Percentiles rank a stretch among this genome's conserved stretches.
phyloP scores from a whole-genome alignment of 2,113 vertebrate genomes.

The Phylloscopus trochilus region DNA sequence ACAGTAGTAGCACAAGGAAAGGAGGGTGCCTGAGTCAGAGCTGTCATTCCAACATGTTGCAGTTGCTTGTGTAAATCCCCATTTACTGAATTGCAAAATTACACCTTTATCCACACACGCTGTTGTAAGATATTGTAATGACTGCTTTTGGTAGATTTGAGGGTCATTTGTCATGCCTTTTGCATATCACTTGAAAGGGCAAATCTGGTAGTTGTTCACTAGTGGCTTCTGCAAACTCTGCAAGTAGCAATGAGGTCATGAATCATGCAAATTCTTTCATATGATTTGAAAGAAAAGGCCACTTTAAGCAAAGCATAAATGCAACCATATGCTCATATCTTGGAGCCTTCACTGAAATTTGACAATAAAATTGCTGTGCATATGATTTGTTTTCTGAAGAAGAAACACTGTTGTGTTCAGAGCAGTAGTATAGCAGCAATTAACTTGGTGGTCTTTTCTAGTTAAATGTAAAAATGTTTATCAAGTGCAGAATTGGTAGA shows the following conservation, averaged over 20 bases:
- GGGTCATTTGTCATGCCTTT: conserved; percentile 25
- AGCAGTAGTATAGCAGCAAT: not conserved
- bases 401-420: not conserved
- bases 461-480: not conserved
- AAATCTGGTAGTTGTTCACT: conserved; percentile 25
- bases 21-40: not conserved
- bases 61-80: conserved; percentile 1
- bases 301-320: conserved; percentile 30
- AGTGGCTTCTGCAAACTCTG: conserved; percentile 26
- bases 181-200: not conserved
- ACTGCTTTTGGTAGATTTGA: not conserved
- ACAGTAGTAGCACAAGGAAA: not conserved
- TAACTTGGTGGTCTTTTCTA: not conserved
- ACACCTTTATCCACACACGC: not conserved
- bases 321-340: conserved; percentile 47
- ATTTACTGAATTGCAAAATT: not conserved
- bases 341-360: not conserved
- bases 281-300: conserved; percentile 22
- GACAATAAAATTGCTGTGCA: not conserved
- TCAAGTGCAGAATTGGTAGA: not conserved
- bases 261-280: conserved; percentile 31
- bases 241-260: conserved; percentile 22
- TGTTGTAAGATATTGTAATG: conserved; percentile 1
- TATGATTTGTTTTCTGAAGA: not conserved
- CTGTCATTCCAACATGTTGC: not conserved